A percentile compares a stretch with the other conserved stretches of the same genome.
These are phyloP conservation scores for Rotaria socialis DNA, from an alignment of 2,888 invertebrate genomes.

Conservation along the genomic window DNA sequence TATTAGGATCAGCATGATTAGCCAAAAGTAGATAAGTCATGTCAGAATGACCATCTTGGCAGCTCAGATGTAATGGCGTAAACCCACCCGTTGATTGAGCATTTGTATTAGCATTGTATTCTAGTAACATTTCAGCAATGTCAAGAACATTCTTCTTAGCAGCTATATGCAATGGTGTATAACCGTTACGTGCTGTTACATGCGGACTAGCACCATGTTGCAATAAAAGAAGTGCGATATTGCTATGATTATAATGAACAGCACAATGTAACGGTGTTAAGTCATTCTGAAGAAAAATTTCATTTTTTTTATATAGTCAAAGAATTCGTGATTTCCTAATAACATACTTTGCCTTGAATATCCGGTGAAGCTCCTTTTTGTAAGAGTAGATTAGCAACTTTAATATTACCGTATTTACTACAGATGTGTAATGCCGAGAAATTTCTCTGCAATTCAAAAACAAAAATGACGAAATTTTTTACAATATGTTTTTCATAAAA, in stretches of 20 bases:
- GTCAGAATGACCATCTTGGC: slow-evolving; percentile 49
- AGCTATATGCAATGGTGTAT: slow-evolving; percentile 96
- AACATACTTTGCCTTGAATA: slow-evolving; percentile 76
- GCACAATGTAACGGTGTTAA: slow-evolving; percentile 96
- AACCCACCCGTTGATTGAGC: slow-evolving; percentile 75
- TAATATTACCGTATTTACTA: slow-evolving; percentile 92
- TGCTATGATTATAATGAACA: slow-evolving; percentile 80
- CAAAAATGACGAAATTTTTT: no score
- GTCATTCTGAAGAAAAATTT: slow-evolving; percentile 66
- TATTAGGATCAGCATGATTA: slow-evolving; percentile 47
- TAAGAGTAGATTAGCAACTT: slow-evolving; percentile 78
- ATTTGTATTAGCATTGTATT: slow-evolving; percentile 89
- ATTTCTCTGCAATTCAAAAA: slow-evolving; percentile 64
- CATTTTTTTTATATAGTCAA: no score
- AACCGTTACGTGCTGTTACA: slow-evolving; percentile 88
- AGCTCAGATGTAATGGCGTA: slow-evolving; percentile 49
- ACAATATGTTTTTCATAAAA: no score
- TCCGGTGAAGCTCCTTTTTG: slow-evolving; percentile 91
- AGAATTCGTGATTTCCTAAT: no score
- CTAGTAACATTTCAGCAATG: slow-evolving; percentile 87
- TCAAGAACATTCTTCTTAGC: slow-evolving; percentile 99
- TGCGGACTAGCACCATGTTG: slow-evolving; percentile 92
- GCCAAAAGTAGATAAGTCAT: slow-evolving; percentile 47
- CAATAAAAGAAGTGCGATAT: slow-evolving; percentile 82
- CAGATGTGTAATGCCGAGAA: slow-evolving; percentile 96